phyloP scores from a whole-genome alignment of 2,888 invertebrate species.

The Aphidoletes aphidimyza region DNA sequence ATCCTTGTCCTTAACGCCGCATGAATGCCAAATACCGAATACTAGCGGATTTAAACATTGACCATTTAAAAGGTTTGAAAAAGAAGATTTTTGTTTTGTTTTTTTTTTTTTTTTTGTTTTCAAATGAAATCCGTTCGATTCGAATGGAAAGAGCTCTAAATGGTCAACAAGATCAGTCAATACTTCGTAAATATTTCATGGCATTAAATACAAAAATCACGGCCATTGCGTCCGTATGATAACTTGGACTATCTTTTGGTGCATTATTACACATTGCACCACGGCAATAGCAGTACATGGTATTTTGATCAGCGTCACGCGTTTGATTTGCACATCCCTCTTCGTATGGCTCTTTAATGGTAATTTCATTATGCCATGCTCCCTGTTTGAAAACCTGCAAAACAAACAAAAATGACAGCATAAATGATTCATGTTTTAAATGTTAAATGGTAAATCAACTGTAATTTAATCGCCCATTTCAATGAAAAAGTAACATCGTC shows the following conservation, averaged over 20 bases:
- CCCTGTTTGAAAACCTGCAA: constrained; percentile 72
- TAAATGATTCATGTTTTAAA: too few relatives aligned
- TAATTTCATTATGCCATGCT: constrained; percentile 74
- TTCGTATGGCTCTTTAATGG: constrained; percentile 76
- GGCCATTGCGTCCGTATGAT: constrained; percentile 71
- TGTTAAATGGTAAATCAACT: too few relatives aligned
- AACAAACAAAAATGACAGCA: not conserved
- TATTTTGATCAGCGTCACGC: constrained; percentile 65
- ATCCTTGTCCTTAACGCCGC: too few relatives aligned
- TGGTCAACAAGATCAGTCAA: constrained; percentile 60
- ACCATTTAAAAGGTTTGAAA: too few relatives aligned
- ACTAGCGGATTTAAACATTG: too few relatives aligned
- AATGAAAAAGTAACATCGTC: too few relatives aligned
- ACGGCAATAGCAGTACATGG: constrained; percentile 78
- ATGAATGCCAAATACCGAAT: not conserved
- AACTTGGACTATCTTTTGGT: constrained; percentile 66
- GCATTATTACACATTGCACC: constrained; percentile 78
- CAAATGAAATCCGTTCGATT: not conserved
- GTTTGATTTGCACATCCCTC: constrained; percentile 79
- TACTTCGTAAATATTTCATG: constrained; percentile 71
- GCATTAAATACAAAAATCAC: constrained; percentile 73
- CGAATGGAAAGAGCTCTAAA: not conserved
- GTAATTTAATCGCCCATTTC: too few relatives aligned
- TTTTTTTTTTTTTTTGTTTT: too few relatives aligned
- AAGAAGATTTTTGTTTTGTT: too few relatives aligned